Conservation (phyloP, 2,797 vertebrate genomes). For the Macropus fuliginosus region DNA sequence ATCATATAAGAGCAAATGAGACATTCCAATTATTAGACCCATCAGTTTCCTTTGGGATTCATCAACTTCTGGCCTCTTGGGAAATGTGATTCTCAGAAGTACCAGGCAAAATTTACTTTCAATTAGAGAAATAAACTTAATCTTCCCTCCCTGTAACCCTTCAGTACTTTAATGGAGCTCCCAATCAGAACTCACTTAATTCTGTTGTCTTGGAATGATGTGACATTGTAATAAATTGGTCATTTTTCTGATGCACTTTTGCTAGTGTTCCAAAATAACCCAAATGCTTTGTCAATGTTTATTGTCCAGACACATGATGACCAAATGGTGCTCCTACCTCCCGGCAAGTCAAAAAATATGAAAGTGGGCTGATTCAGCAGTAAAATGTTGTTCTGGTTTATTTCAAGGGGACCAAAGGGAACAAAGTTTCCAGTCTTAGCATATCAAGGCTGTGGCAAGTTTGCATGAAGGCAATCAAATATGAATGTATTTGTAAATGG, state of each 20-base stretch:
- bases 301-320: background rate
- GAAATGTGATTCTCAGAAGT: slow-evolving; percentile 40
- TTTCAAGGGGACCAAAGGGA: background rate
- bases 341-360: background rate
- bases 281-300: background rate
- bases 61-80: slow-evolving; percentile 9
- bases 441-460: background rate
- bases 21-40: background rate
- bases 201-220: slow-evolving; percentile 44
- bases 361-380: background rate
- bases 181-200: slow-evolving; percentile 40
- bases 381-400: background rate
- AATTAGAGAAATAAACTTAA: slow-evolving; percentile 41
- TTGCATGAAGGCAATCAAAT: background rate
- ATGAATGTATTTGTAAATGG: background rate
- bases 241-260: slow-evolving; percentile 40
- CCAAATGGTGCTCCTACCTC: background rate
- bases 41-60: background rate
- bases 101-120: slow-evolving; percentile 53
- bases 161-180: slow-evolving; percentile 47
- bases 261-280: background rate
- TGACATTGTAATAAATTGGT: slow-evolving; percentile 52
- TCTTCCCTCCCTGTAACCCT: slow-evolving; percentile 53
- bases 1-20: background rate
- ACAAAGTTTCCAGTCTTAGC: background rate